Conservation (phyloP, 2,888 invertebrate species). For the Macaria notata region DNA sequence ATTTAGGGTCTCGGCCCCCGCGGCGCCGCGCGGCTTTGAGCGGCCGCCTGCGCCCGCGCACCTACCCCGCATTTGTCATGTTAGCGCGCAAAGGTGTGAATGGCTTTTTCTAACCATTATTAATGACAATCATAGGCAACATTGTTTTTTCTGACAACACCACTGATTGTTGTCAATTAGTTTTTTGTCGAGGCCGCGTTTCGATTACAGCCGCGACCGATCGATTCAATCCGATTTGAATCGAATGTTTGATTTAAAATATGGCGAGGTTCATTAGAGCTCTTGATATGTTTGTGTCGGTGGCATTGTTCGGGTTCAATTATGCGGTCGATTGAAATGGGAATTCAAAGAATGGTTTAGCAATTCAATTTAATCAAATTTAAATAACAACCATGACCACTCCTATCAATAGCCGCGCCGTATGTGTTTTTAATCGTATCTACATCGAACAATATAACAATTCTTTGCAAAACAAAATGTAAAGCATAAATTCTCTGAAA, state of each 20-base stretch:
- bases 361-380: no score
- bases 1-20: constrained; percentile 74
- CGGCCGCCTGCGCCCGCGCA: constrained; percentile 53
- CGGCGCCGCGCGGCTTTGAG: constrained; percentile 65
- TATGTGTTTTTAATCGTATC: no score
- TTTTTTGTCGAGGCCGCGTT: constrained; percentile 66
- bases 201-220: constrained; percentile 70
- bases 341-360: no score
- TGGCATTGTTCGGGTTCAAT: constrained; percentile 19
- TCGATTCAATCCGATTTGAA: constrained; percentile 70
- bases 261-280: constrained; percentile 65
- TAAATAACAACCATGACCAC: no score
- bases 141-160: constrained; percentile 75
- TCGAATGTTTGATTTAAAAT: constrained; percentile 77
- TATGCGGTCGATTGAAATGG: no score
- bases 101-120: constrained; percentile 78
- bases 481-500: no score
- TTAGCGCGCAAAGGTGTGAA: constrained; percentile 80
- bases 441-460: no score
- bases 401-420: no score
- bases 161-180: constrained; percentile 81
- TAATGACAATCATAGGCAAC: constrained; percentile 80
- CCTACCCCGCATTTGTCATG: constrained; percentile 76
- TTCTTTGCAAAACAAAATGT: no score
- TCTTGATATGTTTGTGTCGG: constrained; percentile 54